These are phyloP conservation scores for Germaria angustata DNA, from an alignment of 2,888 invertebrate species.

Conservation along the genomic window DNA sequence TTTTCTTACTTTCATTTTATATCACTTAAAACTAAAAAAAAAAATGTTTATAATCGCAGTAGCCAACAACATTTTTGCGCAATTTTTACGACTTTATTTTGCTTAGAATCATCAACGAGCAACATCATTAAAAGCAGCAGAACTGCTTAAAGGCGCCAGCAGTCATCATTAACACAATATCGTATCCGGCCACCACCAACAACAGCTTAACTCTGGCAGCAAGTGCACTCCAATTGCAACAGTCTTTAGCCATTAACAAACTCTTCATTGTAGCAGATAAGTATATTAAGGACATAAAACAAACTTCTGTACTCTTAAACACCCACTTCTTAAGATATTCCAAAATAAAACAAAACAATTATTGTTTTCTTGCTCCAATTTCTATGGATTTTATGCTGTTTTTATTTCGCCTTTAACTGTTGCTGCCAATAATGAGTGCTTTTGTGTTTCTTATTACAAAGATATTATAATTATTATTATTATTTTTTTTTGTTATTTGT, in stretches of 20 bases:
- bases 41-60: neutral
- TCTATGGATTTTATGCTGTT: neutral
- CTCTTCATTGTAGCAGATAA: constrained; percentile 29
- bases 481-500: neutral
- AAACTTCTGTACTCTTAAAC: neutral
- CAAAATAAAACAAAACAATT: neutral
- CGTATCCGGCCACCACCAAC: neutral
- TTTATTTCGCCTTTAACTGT: constrained; percentile 9
- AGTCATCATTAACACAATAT: constrained; percentile 25
- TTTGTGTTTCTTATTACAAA: constrained; percentile 24
- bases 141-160: neutral
- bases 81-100: constrained; percentile 6
- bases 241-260: constrained; percentile 36
- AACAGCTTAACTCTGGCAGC: constrained; percentile 15
- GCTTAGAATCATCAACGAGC: neutral
- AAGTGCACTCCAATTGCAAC: constrained; percentile 47
- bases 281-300: neutral
- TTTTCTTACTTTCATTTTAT: neutral
- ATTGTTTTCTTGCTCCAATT: too few relatives aligned
- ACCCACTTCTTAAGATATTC: neutral
- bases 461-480: neutral
- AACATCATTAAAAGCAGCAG: neutral
- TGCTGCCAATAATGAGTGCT: constrained; percentile 30
- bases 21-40: neutral
- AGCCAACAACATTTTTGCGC: constrained; percentile 8